phyloP scores from a whole-genome alignment of 2,888 invertebrate species.

The Oxyscelio sp. region DNA sequence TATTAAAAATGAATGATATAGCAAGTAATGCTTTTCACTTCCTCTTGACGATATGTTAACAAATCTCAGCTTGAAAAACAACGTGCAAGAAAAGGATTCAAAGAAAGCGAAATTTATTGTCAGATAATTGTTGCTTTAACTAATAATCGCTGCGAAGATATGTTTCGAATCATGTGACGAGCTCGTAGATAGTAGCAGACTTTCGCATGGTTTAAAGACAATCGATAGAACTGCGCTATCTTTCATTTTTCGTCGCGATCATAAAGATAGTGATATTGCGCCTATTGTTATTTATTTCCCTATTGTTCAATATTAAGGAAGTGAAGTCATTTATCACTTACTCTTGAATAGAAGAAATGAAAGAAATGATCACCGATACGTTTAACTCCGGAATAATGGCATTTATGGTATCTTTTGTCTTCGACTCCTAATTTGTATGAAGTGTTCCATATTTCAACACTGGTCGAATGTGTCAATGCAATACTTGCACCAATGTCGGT shows the following conservation, averaged over 20 bases:
- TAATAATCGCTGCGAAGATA: slow-evolving; percentile 53
- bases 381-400: slow-evolving; percentile 37
- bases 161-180: slow-evolving; percentile 30
- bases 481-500: slow-evolving; percentile 70
- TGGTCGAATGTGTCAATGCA: slow-evolving; percentile 68
- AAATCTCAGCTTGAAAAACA: slow-evolving; percentile 19
- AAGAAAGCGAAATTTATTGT: slow-evolving; percentile 71
- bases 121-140: slow-evolving; percentile 50
- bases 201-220: slow-evolving; percentile 66
- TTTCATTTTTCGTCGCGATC: slow-evolving; percentile 55
- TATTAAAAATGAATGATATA: slow-evolving; percentile 15
- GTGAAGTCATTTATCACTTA: slow-evolving; percentile 61
- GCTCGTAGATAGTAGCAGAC: slow-evolving; percentile 20
- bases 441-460: slow-evolving; percentile 69
- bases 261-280: slow-evolving; percentile 38
- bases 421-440: slow-evolving; percentile 45
- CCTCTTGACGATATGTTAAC: slow-evolving; percentile 44
- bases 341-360: slow-evolving; percentile 45
- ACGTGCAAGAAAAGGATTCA: slow-evolving; percentile 51
- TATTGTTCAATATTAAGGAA: slow-evolving; percentile 67
- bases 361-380: slow-evolving; percentile 29
- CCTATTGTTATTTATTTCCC: slow-evolving; percentile 64
- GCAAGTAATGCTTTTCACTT: slow-evolving; percentile 49
- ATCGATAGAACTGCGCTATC: slow-evolving; percentile 49
- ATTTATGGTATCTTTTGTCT: slow-evolving; percentile 40